These are phyloP conservation scores for Rhizoglyphus robini DNA, from an alignment of 1,140 invertebrate genomes.

Conservation along the genomic window DNA sequence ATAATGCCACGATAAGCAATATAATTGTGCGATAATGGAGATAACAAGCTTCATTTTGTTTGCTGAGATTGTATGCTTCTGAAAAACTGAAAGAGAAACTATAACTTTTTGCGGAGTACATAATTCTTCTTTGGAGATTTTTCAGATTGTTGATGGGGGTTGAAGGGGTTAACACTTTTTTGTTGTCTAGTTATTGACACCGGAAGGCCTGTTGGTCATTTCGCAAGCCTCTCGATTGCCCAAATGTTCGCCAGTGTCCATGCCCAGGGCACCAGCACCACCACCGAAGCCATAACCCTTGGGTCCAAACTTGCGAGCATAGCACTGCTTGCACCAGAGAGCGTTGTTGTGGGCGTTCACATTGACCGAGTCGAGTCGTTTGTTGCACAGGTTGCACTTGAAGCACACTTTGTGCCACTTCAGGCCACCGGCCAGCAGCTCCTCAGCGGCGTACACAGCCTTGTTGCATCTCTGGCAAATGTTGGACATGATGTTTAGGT, in stretches of 20 bases:
- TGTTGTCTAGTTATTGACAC: slow-evolving; percentile 3
- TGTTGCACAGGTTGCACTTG: slow-evolving; percentile 94
- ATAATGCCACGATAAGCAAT: too few species aligned
- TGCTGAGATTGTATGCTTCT: background rate
- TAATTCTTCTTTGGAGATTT: too few species aligned
- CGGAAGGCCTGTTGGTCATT: slow-evolving; percentile 25
- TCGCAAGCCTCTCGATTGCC: slow-evolving; percentile 32
- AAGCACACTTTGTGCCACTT: slow-evolving; percentile 99
- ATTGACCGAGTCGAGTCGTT: slow-evolving; percentile 93
- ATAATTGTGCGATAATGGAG: too few species aligned
- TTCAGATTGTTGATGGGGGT: too few species aligned
- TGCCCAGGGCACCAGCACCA: slow-evolving; percentile 42
- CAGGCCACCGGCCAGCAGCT: slow-evolving; percentile 86
- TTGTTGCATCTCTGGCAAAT: slow-evolving; percentile 98
- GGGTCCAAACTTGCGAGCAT: slow-evolving; percentile 91
- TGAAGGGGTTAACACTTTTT: too few species aligned
- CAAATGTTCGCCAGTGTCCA: slow-evolving; percentile 79
- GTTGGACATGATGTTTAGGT: slow-evolving; percentile 66
- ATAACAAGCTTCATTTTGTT: too few species aligned
- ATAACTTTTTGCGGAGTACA: background rate
- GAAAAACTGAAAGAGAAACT: background rate
- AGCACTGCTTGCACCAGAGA: slow-evolving; percentile 93
- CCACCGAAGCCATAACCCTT: slow-evolving; percentile 48
- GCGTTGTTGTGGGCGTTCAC: slow-evolving; percentile 86
- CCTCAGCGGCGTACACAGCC: slow-evolving; percentile 96